A percentile compares a stretch with the other conserved stretches of the same genome.
Conservation (phyloP, 2,888 invertebrate genomes). For the Caenorhabditis wallacei region DNA sequence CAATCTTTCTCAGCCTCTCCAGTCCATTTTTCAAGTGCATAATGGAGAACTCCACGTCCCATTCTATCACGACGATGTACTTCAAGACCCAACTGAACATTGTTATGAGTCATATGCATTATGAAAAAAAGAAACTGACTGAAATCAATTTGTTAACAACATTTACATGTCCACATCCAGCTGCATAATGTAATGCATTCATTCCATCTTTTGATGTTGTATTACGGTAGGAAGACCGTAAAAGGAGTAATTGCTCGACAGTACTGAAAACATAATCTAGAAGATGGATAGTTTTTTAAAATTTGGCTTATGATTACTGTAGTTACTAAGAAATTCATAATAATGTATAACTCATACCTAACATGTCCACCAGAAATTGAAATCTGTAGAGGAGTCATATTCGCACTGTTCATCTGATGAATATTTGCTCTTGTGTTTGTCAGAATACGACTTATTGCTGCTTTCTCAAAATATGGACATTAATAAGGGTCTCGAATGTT, state of each 20-base stretch:
- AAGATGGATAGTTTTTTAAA: background rate
- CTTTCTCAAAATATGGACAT: slow-evolving; percentile 34
- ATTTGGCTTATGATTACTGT: no score
- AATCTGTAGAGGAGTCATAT: slow-evolving; percentile 58
- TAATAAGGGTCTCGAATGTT: no score
- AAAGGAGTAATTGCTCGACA: slow-evolving; percentile 63
- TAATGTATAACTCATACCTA: slow-evolving; percentile 26
- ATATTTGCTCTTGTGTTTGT: slow-evolving; percentile 63
- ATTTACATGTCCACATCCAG: slow-evolving; percentile 62
- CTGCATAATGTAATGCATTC: slow-evolving; percentile 66
- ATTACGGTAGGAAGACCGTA: slow-evolving; percentile 54
- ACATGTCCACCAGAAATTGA: slow-evolving; percentile 58
- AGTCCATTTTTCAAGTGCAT: slow-evolving; percentile 69
- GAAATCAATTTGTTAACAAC: slow-evolving; percentile 62
- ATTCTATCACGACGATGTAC: slow-evolving; percentile 56
- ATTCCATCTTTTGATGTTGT: slow-evolving; percentile 47
- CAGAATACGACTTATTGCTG: slow-evolving; percentile 66
- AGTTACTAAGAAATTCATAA: background rate
- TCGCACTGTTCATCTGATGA: slow-evolving; percentile 53
- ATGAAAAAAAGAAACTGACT: slow-evolving; percentile 23
- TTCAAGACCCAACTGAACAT: slow-evolving; percentile 58
- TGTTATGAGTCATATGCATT: background rate
- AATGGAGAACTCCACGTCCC: slow-evolving; percentile 68
- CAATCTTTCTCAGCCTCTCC: slow-evolving; percentile 67
- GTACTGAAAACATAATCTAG: slow-evolving; percentile 37